Percentiles rank a stretch among this genome's conserved stretches.
phyloP scores from a whole-genome alignment of 2,113 vertebrate species.

The Irena cyanogastra region DNA sequence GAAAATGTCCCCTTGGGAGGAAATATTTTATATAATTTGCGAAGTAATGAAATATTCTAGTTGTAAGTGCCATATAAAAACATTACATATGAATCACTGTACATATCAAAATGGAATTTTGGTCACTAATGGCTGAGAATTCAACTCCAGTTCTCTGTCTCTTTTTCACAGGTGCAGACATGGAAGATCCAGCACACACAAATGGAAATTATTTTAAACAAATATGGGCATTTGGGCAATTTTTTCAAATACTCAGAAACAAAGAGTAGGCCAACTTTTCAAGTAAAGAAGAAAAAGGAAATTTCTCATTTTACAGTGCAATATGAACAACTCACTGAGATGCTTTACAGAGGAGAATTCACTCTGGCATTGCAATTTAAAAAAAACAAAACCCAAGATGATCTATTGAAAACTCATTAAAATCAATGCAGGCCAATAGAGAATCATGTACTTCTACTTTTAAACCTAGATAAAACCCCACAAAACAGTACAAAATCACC shows the following conservation, averaged over 20 bases:
- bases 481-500: slow-evolving; percentile 6
- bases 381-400: not conserved
- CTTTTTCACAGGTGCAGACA: not conserved
- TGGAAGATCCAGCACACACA: not conserved
- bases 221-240: not conserved
- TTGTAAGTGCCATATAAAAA: not conserved
- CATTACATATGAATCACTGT: not conserved
- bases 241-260: not conserved
- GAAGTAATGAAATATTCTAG: not conserved
- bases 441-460: slow-evolving; percentile 32
- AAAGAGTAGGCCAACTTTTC: not conserved
- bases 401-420: slow-evolving; percentile 52
- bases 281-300: not conserved
- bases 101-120: not conserved
- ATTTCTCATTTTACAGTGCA: not conserved
- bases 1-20: not conserved
- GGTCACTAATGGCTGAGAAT: not conserved
- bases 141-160: not conserved
- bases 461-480: slow-evolving; percentile 31
- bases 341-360: not conserved
- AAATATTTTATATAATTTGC: not conserved
- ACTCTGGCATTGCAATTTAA: not conserved
- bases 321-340: not conserved
- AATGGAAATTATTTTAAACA: not conserved
- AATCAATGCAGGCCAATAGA: slow-evolving; percentile 28